These are phyloP conservation scores for Aleiodes testaceus DNA, from an alignment of 2,888 invertebrate species.

Conservation along the genomic window DNA sequence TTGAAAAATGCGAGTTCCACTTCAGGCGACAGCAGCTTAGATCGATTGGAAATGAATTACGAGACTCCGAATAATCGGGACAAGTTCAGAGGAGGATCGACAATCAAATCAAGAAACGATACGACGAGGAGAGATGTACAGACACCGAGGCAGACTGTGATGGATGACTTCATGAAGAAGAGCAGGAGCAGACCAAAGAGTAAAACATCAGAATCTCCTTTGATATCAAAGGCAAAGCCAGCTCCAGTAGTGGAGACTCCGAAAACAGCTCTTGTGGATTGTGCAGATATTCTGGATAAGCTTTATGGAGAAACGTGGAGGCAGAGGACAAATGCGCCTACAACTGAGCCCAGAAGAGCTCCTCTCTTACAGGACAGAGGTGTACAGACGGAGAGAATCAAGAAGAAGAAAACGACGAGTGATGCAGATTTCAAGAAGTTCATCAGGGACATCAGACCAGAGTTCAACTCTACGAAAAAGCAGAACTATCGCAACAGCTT, in stretches of 20 bases:
- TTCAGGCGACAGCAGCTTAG: constrained; percentile 69
- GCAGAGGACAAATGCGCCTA: constrained; percentile 65
- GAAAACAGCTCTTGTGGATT: constrained; percentile 51
- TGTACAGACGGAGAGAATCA: constrained; percentile 64
- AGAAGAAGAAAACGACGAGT: constrained; percentile 38
- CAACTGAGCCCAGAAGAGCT: constrained; percentile 56
- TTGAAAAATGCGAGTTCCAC: constrained; percentile 56
- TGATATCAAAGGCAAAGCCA: no score
- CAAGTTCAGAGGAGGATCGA: constrained; percentile 48
- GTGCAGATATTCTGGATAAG: constrained; percentile 71
- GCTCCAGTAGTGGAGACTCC: background rate
- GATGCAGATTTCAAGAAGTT: constrained; percentile 54
- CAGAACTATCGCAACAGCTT: constrained; percentile 57
- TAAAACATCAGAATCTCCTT: no score
- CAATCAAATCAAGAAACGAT: constrained; percentile 11
- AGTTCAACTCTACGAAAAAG: constrained; percentile 49
- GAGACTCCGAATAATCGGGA: constrained; percentile 71
- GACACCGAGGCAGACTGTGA: constrained; percentile 43
- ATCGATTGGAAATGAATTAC: constrained; percentile 66
- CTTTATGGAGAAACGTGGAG: constrained; percentile 77
- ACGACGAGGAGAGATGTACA: constrained; percentile 16
- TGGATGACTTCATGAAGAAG: constrained; percentile 48
- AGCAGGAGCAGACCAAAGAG: constrained; percentile 26
- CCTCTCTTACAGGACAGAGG: constrained; percentile 53
- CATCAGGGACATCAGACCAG: constrained; percentile 46